phyloP scores from a whole-genome alignment of 2,888 invertebrate genomes.

The Acleris laterana region DNA sequence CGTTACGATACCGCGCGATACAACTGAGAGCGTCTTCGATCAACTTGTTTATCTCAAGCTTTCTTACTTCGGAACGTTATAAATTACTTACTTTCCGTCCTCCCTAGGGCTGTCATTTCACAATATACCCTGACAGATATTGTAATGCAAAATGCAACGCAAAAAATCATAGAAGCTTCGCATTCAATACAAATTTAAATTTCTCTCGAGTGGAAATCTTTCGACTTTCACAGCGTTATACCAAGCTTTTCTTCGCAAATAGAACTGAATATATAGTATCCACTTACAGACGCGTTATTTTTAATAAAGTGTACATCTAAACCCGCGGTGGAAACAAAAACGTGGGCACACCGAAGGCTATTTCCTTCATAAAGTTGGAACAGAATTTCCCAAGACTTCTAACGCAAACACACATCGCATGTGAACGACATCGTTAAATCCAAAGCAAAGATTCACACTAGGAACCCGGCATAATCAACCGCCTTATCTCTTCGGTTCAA shows the following conservation, averaged over 20 bases:
- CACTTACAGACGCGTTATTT: conserved; percentile 15
- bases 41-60: conserved; percentile 64
- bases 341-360: neutral
- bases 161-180: conserved; percentile 16
- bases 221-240: neutral
- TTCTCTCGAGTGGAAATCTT: conserved; percentile 15
- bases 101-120: conserved; percentile 55
- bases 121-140: conserved; percentile 8
- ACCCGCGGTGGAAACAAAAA: conserved; percentile 8
- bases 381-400: conserved; percentile 35
- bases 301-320: conserved; percentile 17
- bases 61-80: conserved; percentile 47
- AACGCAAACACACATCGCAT: conserved; percentile 33
- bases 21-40: conserved; percentile 64
- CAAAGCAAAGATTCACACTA: conserved; percentile 59
- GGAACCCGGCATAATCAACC: conserved; percentile 58
- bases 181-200: conserved; percentile 24
- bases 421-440: conserved; percentile 41
- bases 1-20: conserved; percentile 56
- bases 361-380: conserved; percentile 29
- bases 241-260: conserved; percentile 18
- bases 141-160: conserved; percentile 22
- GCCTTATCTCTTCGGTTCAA: conserved; percentile 61
- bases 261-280: conserved; percentile 8
- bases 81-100: conserved; percentile 47